phyloP scores from a whole-genome alignment of 2,113 vertebrate species.

The Canis aureus region DNA sequence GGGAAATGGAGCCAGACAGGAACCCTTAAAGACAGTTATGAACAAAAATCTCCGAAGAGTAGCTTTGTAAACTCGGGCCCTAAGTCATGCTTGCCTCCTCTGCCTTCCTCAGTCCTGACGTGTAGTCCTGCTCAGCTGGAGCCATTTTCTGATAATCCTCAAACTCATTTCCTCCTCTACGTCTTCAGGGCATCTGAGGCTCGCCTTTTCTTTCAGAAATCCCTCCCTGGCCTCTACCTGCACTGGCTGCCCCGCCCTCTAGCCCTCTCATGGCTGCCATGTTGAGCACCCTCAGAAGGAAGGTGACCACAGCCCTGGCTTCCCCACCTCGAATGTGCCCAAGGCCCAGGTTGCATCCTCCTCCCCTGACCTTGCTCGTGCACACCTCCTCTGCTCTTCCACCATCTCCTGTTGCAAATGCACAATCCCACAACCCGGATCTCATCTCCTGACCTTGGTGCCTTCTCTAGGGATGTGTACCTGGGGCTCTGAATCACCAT shows the following conservation, averaged over 20 bases:
- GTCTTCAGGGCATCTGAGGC: neutral
- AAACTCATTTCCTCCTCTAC: neutral
- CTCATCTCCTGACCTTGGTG: neutral
- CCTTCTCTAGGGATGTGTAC: neutral
- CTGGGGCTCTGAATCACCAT: no score
- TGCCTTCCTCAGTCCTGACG: neutral
- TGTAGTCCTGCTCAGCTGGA: neutral
- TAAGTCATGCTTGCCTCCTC: neutral
- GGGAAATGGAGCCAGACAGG: neutral
- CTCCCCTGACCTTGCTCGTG: rapidly evolving
- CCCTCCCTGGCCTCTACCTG: neutral
- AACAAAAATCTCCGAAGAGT: neutral
- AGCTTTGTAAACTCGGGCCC: neutral
- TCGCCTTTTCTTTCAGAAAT: neutral
- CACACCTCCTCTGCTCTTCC: neutral
- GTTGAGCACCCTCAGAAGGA: neutral
- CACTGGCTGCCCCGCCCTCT: neutral
- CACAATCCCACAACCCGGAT: neutral
- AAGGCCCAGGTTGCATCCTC: no score
- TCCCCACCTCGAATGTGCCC: neutral
- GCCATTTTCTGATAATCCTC: neutral
- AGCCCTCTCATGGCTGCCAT: rapidly evolving
- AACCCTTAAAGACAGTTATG: neutral
- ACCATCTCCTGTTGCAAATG: neutral
- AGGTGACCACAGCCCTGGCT: neutral